Evolutionary conservation across 2,113 vertebrate species (phyloP), one percentile per base, ranked within the genome.

Genomic region (Triplophysa dalaica): DNA sequence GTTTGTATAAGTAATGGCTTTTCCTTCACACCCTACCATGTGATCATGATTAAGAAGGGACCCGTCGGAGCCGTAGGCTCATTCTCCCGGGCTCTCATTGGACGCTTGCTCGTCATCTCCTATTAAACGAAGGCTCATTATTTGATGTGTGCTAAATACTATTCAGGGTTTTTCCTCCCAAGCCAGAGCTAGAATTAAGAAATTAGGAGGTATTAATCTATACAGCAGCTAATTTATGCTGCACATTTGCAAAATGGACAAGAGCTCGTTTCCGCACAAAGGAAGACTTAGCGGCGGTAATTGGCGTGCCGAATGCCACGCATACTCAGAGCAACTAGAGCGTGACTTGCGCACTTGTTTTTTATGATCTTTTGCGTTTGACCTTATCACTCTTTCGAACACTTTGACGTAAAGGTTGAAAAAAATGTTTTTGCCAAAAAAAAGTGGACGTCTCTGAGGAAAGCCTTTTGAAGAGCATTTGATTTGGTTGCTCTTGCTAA

Each of bases 1-100:
- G 89, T 92, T 92, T 89, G 90, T 88, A 78, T 87, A 87, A 82
- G 87, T 85, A 85, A 86, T 76, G 84, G 85, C 85, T 89, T 89
- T 83, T 86, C 90, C 86, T 83, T 77, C 77, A 83, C 70, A 56
- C 29, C 62, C 82, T 75, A 82, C 74, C 78, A 73, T 85, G 83
- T 82, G 76, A 24, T 64, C 63, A 66, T 84, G 81, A 83, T 84
- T 86, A 82, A 77, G 81, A 67, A 70, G 65, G 58, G 69, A 67
- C 66, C 38, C 29, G 45, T 21, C 45, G 61, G 21, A 80, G 54
- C 56, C 22, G 22, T 45, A 33, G 67, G n/a, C 67, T 78, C 2
- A 12, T 66, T 75, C 65, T 80, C 56, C 21, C 14, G 19, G 21
- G 48, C 22, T 65, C 50, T 72, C 67, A 78, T 80, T 81, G 24